phyloP scores from a whole-genome alignment of 2,113 vertebrate species.

The Channa maculata region DNA sequence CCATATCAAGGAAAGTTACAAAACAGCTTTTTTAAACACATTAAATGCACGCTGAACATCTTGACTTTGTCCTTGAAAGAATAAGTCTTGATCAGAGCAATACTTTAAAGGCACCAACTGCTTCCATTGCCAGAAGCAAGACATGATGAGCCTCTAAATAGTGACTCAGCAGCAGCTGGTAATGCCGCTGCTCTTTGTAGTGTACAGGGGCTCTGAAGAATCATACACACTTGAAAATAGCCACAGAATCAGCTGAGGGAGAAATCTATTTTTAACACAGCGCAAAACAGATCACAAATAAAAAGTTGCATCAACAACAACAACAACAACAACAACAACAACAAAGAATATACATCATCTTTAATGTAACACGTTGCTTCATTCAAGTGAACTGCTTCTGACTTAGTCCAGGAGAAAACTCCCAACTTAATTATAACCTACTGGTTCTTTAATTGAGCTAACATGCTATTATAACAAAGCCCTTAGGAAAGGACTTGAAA shows the following conservation, averaged over 20 bases:
- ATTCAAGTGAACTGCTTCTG: constrained; percentile 35
- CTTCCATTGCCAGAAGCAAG: constrained; percentile 31
- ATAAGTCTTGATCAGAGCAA: constrained; percentile 16
- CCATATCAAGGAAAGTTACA: background rate
- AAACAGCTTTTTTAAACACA: background rate
- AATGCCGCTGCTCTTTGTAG: constrained; percentile 54
- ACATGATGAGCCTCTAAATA: constrained; percentile 23
- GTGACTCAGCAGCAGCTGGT: constrained; percentile 65
- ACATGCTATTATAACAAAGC: constrained; percentile 55
- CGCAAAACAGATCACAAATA: constrained; percentile 40
- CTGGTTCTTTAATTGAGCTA: constrained; percentile 71
- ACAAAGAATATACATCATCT: constrained; percentile 45
- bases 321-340: background rate
- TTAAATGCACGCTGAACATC: background rate
- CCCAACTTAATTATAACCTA: constrained; percentile 70
- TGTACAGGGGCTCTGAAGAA: constrained; percentile 35
- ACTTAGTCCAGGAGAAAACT: constrained; percentile 57
- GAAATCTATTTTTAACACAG: constrained; percentile 59
- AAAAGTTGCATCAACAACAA: constrained; percentile 15
- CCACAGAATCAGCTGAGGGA: constrained; percentile 56
- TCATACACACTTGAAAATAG: constrained; percentile 58
- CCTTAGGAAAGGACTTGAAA: constrained; percentile 32
- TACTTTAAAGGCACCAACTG: constrained; percentile 24
- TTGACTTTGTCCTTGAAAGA: constrained; percentile 30
- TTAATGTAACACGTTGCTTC: constrained; percentile 57